Evolutionary conservation across 2,113 vertebrate genomes (phyloP).

Genomic region (Chaetops frenatus): DNA sequence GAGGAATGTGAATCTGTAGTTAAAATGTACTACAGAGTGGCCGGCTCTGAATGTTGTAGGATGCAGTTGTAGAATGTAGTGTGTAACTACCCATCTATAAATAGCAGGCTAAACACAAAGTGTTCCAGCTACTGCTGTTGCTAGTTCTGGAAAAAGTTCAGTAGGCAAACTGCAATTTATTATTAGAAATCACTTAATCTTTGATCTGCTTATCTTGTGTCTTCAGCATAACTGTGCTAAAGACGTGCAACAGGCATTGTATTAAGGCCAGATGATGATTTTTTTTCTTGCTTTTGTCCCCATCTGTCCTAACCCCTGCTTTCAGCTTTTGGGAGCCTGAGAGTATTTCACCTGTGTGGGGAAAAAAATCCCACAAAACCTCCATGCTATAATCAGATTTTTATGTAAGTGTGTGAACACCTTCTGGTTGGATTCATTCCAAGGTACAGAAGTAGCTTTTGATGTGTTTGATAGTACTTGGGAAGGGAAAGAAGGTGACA

Average conservation of each 20-base stretch:
- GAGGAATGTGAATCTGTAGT: neutral
- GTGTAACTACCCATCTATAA: neutral
- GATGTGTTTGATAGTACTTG: neutral
- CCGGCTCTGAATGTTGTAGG: neutral
- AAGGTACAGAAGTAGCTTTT: neutral
- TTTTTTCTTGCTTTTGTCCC: neutral
- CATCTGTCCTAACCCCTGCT: neutral
- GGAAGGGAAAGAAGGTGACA: neutral
- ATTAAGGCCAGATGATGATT: neutral
- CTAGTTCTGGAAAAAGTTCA: neutral
- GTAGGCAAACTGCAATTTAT: neutral
- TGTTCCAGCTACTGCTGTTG: neutral
- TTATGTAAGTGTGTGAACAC: neutral
- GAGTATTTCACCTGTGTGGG: neutral
- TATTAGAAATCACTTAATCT: neutral
- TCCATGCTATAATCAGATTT: neutral
- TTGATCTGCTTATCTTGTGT: neutral
- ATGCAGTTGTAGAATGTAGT: neutral
- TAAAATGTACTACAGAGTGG: neutral
- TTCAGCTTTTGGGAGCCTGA: neutral
- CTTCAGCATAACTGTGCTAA: neutral
- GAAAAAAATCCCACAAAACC: neutral
- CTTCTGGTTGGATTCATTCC: neutral
- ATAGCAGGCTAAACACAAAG: neutral
- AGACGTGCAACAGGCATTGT: fast-evolving